Percentiles rank a stretch among this genome's conserved stretches.
These are phyloP conservation scores for Cyanoliseus patagonus DNA, from an alignment of 2,113 vertebrate species.

Conservation along the genomic window DNA sequence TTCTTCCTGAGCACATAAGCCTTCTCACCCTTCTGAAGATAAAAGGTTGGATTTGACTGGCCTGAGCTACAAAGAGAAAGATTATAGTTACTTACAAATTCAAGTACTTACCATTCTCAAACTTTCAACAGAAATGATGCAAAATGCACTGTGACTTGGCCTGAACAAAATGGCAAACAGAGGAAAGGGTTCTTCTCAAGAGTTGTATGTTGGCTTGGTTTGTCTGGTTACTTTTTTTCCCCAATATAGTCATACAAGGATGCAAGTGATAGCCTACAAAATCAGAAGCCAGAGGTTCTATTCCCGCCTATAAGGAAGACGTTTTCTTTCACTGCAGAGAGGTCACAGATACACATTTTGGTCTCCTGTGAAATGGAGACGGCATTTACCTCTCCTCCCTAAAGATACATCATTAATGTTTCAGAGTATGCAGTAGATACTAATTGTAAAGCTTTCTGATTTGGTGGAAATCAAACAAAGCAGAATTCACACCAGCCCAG, in stretches of 20 bases:
- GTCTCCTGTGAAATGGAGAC: neutral
- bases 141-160: neutral
- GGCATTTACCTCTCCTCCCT: neutral
- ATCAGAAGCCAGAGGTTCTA: neutral
- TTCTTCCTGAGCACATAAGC: conserved; percentile 91
- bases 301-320: neutral
- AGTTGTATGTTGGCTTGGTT: neutral
- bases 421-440: neutral
- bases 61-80: conserved; percentile 77
- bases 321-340: neutral
- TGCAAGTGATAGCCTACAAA: neutral
- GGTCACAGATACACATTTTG: neutral
- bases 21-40: conserved; percentile 78
- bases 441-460: neutral
- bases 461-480: neutral
- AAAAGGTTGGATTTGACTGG: conserved; percentile 93
- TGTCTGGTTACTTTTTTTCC: neutral
- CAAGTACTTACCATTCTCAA: neutral
- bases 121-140: neutral
- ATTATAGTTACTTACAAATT: neutral
- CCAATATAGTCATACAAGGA: neutral
- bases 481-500: neutral
- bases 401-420: neutral
- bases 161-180: neutral
- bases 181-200: neutral